Evolutionary conservation across 2,113 vertebrate species (phyloP).

Genomic region (Elgaria multicarinata): DNA sequence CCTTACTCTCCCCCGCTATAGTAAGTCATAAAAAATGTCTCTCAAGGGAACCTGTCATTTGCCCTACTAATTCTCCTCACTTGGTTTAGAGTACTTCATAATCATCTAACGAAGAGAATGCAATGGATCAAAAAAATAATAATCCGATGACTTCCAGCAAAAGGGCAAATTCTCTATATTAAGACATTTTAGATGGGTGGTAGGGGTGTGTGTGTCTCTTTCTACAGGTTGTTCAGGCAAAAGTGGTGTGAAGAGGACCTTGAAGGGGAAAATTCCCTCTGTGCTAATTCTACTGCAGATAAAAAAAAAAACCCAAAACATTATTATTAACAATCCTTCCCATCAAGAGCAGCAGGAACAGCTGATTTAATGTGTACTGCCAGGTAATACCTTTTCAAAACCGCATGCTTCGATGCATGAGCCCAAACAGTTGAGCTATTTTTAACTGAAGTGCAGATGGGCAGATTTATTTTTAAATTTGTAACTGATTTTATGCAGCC

Average conservation of each 20-base stretch:
- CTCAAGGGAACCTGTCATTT: not conserved
- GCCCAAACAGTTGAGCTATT: conserved; percentile 35
- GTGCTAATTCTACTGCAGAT: not conserved
- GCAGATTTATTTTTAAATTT: not conserved
- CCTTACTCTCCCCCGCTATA: not conserved
- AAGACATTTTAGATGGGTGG: conserved; percentile 16
- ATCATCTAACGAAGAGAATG: not conserved
- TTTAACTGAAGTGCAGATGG: not conserved
- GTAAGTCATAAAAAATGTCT: not conserved
- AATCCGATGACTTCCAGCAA: not conserved
- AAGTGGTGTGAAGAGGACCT: not conserved
- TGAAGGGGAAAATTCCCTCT: not conserved
- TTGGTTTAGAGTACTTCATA: not conserved
- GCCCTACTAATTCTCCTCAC: fast-evolving
- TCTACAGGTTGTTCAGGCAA: not conserved
- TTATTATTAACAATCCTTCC: not conserved
- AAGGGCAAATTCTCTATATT: conserved; percentile 7
- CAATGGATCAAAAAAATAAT: not conserved
- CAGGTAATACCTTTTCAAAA: not conserved
- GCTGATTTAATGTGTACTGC: conserved; percentile 17
- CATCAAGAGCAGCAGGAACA: not conserved
- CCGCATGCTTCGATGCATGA: fast-evolving
- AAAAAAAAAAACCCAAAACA: fast-evolving
- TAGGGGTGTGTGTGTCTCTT: conserved; percentile 16
- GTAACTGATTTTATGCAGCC: not conserved